A percentile compares a stretch with the other conserved stretches of the same genome.
Evolutionary conservation across 2,113 vertebrate species (phyloP).

Genomic region (Lophura nycthemera): DNA sequence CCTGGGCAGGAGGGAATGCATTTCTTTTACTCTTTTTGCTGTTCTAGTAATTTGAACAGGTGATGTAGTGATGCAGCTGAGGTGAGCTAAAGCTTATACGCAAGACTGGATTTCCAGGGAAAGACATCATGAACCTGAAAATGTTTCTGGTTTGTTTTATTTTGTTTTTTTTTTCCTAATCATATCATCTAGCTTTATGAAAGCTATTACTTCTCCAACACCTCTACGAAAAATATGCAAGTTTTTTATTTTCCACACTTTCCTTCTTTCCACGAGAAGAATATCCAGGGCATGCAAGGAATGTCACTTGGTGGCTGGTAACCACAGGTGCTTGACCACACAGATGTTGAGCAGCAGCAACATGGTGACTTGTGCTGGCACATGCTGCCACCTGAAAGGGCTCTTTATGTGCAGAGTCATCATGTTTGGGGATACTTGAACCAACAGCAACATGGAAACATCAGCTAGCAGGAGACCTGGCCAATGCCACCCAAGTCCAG

Average conservation of each 20-base stretch:
- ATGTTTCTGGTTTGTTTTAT: background rate
- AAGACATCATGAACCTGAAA: background rate
- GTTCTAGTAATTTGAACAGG: background rate
- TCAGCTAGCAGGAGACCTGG: background rate
- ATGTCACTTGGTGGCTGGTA: fast-evolving
- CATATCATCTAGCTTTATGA: background rate
- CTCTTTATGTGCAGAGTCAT: background rate
- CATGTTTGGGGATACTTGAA: background rate
- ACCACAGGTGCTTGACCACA: background rate
- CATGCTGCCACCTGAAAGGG: background rate
- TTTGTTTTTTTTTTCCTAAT: background rate
- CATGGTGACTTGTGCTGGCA: background rate
- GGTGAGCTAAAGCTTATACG: background rate
- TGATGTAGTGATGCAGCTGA: fast-evolving
- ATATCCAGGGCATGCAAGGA: background rate
- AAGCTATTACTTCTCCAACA: background rate
- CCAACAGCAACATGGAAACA: background rate
- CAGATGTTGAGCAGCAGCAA: background rate
- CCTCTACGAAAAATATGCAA: background rate
- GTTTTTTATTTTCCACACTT: background rate
- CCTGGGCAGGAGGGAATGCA: background rate
- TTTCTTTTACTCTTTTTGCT: slow-evolving; percentile 4
- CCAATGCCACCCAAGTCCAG: background rate
- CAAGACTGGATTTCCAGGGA: background rate
- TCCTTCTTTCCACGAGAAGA: background rate